These are phyloP conservation scores for Synanthedon myopaeformis DNA, from an alignment of 2,888 invertebrate genomes.

Conservation along the genomic window DNA sequence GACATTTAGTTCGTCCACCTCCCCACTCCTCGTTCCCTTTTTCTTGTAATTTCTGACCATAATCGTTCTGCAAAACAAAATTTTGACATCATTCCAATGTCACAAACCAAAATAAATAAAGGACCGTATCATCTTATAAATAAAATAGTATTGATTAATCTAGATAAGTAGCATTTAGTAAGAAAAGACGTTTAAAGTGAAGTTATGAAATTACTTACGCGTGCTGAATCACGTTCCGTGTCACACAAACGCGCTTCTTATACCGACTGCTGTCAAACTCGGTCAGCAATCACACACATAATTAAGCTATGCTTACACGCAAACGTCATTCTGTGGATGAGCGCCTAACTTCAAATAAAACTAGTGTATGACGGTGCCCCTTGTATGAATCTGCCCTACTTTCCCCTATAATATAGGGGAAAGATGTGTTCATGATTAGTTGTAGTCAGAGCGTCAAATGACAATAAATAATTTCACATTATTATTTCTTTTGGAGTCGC, in stretches of 20 bases:
- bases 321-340: slow-evolving; percentile 5
- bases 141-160: too few species aligned
- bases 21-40: slow-evolving; percentile 7
- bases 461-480: too few species aligned
- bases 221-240: too few species aligned
- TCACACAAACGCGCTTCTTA: slow-evolving; percentile 8
- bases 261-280: too few species aligned
- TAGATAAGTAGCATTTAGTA: neutral
- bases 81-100: slow-evolving; percentile 2
- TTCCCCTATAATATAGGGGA: slow-evolving; percentile 3
- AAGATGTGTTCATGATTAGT: neutral
- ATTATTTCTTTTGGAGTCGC: too few species aligned
- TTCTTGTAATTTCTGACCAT: slow-evolving; percentile 4
- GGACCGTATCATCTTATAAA: too few species aligned
- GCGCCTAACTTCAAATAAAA: slow-evolving; percentile 2
- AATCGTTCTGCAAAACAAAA: slow-evolving; percentile 1
- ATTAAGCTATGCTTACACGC: slow-evolving; percentile 4
- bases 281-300: slow-evolving; percentile 5
- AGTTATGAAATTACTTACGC: too few species aligned
- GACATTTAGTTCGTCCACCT: slow-evolving; percentile 7
- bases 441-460: too few species aligned
- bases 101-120: slow-evolving; percentile 1
- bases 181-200: too few species aligned
- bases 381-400: slow-evolving; percentile 6
- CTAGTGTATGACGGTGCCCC: slow-evolving; percentile 5